These are phyloP conservation scores for Heliconius hermathena DNA, from an alignment of 1,140 invertebrate genomes.

Conservation along the genomic window DNA sequence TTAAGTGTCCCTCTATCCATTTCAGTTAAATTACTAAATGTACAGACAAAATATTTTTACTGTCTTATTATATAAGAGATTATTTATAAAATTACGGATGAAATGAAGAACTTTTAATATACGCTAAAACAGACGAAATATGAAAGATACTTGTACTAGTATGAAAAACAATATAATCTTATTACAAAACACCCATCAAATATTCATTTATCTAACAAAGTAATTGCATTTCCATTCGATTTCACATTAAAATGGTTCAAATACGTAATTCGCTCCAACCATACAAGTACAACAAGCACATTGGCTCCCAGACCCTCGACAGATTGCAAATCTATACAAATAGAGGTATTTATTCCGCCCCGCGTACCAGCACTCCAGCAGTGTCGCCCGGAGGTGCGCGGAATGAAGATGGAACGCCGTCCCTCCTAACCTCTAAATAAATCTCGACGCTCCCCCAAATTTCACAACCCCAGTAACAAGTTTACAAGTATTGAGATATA, in stretches of 20 bases:
- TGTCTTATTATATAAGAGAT: no score
- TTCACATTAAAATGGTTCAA: conserved; percentile 1
- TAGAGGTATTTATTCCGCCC: conserved; percentile 61
- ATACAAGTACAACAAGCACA: conserved; percentile 22
- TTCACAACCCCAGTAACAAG: conserved; percentile 25
- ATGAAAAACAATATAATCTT: background rate
- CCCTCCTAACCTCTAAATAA: conserved; percentile 54
- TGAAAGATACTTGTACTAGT: background rate
- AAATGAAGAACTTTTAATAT: no score
- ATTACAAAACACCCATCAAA: background rate
- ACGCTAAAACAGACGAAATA: background rate
- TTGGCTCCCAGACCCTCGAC: conserved; percentile 31
- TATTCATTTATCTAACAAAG: background rate
- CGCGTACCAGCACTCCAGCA: conserved; percentile 51
- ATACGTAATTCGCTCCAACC: conserved; percentile 16
- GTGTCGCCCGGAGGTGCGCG: conserved; percentile 46
- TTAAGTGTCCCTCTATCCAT: no score
- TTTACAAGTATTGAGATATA: conserved; percentile 21
- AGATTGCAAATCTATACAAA: conserved; percentile 65
- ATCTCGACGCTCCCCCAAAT: conserved; percentile 40
- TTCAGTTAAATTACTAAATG: no score
- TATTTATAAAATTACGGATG: no score
- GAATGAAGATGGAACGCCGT: conserved; percentile 60
- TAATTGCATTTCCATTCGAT: conserved; percentile 14
- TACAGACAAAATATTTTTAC: no score